Percentiles rank a stretch among this genome's conserved stretches.
Conservation (phyloP, 2,113 vertebrate species). For the Paradoxurus hermaphroditus region DNA sequence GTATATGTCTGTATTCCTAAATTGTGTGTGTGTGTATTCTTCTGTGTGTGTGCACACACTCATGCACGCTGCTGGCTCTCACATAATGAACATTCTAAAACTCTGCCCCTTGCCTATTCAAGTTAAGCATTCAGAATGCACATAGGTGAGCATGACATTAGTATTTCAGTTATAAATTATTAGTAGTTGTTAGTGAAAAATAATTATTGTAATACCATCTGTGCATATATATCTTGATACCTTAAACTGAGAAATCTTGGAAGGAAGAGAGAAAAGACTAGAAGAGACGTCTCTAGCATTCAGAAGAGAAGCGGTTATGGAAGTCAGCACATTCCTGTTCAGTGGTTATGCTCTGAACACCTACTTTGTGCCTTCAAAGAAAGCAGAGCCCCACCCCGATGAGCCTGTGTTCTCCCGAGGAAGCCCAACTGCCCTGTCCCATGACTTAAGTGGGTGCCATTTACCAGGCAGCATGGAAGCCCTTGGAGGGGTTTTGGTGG, state of each 20-base stretch:
- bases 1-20: neutral
- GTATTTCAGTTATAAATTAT: neutral
- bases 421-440: neutral
- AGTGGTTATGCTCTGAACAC: rapidly evolving
- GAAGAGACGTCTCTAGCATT: neutral
- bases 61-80: neutral
- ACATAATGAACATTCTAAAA: neutral
- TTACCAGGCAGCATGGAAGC: rapidly evolving
- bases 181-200: neutral
- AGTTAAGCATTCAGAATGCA: neutral
- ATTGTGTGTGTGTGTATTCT: neutral
- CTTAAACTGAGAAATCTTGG: neutral
- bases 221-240: neutral
- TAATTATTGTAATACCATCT: neutral
- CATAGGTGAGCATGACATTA: neutral
- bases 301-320: rapidly evolving
- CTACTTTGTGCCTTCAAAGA: neutral
- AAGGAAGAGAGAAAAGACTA: neutral
- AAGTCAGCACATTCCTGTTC: rapidly evolving
- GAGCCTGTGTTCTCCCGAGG: neutral
- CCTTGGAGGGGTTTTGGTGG: no score
- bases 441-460: neutral
- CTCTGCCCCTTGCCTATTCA: neutral
- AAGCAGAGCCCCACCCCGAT: neutral
- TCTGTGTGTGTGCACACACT: neutral